A percentile compares a stretch with the other conserved stretches of the same genome.
Evolutionary conservation across 2,113 vertebrate species (phyloP).

Genomic region (Corythornis madagascariensis): DNA sequence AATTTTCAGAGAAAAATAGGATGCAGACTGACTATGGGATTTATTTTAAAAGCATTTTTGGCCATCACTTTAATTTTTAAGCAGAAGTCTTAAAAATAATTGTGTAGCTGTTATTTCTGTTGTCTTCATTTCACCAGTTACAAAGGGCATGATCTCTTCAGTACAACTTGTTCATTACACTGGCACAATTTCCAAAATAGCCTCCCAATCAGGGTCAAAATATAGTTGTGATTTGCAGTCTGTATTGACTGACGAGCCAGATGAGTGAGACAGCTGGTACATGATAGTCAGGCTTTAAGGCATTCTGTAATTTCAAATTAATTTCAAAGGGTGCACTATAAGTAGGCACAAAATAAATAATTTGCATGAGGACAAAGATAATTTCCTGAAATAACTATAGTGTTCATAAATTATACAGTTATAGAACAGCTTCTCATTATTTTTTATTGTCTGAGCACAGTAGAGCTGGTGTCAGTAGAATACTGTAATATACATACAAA

Average conservation of each 20-base stretch:
- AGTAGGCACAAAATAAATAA: slow-evolving; percentile 52
- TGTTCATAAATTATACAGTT: slow-evolving; percentile 28
- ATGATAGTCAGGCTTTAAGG: slow-evolving; percentile 32
- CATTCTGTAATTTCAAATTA: slow-evolving; percentile 53
- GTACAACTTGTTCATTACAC: slow-evolving; percentile 31
- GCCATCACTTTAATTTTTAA: neutral
- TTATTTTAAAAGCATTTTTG: neutral
- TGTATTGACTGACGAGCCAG: slow-evolving; percentile 53
- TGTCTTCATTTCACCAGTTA: neutral
- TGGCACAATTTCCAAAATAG: slow-evolving; percentile 45
- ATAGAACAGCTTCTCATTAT: neutral
- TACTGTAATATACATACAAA: neutral
- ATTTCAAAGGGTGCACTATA: slow-evolving; percentile 42
- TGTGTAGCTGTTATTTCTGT: neutral
- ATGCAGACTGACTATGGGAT: neutral
- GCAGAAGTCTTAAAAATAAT: neutral
- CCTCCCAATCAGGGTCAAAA: slow-evolving; percentile 32
- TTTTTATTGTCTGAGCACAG: neutral
- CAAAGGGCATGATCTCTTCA: neutral
- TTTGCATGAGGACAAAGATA: slow-evolving; percentile 48
- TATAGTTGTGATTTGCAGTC: slow-evolving; percentile 38
- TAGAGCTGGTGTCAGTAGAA: neutral
- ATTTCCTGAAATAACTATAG: neutral
- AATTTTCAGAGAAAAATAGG: neutral
- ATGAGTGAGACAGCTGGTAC: slow-evolving; percentile 62